Evolutionary conservation across 2,113 vertebrate species (phyloP).

Genomic region (Anser brachyrhynchus): DNA sequence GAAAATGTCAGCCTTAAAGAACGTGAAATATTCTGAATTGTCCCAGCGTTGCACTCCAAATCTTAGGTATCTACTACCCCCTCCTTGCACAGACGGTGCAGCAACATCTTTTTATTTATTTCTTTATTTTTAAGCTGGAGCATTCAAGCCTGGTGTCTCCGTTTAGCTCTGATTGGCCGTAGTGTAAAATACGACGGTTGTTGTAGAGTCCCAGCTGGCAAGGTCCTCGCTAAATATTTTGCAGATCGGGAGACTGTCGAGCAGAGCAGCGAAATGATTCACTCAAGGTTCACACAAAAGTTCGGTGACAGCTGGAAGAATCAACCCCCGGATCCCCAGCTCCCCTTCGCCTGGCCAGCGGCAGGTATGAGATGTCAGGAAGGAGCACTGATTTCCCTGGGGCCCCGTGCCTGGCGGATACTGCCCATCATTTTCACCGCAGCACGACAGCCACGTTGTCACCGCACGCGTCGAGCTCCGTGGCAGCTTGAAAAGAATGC

Average conservation of each 20-base stretch:
- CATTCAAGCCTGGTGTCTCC: not conserved
- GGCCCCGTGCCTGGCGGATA: not conserved
- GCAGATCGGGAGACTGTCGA: not conserved
- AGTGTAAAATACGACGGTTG: not conserved
- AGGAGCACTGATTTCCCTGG: not conserved
- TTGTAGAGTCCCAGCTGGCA: not conserved
- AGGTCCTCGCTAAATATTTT: too few species aligned
- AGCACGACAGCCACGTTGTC: not conserved
- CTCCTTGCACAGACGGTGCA: not conserved
- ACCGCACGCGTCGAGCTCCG: not conserved
- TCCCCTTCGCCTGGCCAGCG: not conserved
- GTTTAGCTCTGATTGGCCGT: not conserved
- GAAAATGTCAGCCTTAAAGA: not conserved
- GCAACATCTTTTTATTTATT: not conserved
- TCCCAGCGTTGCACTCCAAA: not conserved
- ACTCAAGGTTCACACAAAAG: not conserved
- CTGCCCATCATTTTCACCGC: not conserved
- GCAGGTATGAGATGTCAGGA: not conserved
- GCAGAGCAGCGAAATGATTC: not conserved
- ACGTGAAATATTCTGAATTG: not conserved
- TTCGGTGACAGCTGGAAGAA: not conserved
- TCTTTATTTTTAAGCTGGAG: not conserved
- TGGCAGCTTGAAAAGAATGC: not conserved
- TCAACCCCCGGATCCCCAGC: not conserved
- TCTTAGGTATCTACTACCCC: not conserved